These are phyloP conservation scores for Anser brachyrhynchus DNA, from an alignment of 2,113 vertebrate species.

Conservation along the genomic window DNA sequence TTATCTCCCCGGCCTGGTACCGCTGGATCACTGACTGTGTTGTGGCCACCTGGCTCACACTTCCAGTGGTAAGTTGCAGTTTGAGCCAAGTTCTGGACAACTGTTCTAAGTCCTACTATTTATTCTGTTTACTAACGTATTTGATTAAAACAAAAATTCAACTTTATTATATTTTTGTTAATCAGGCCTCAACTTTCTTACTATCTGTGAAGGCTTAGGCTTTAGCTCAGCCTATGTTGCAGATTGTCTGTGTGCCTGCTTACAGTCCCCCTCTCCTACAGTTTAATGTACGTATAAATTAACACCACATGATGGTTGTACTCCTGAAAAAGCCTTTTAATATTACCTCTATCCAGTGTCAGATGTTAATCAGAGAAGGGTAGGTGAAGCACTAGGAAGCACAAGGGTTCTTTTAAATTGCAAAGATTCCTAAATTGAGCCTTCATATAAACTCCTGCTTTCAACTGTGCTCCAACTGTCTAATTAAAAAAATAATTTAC, in stretches of 20 bases:
- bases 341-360: neutral
- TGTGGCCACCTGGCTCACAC: slow-evolving; percentile 94
- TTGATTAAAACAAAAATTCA: neutral
- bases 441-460: neutral
- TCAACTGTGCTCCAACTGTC: neutral
- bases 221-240: neutral
- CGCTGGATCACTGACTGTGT: slow-evolving; percentile 93
- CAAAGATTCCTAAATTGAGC: neutral
- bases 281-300: neutral
- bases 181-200: neutral
- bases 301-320: neutral
- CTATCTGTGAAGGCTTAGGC: neutral
- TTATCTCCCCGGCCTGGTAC: slow-evolving; percentile 91
- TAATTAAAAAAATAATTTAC: neutral
- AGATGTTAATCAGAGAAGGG: neutral
- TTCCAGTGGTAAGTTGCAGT: slow-evolving; percentile 89
- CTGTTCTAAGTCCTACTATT: neutral
- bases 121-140: neutral
- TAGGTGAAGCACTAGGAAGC: neutral
- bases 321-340: neutral
- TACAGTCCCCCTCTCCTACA: neutral
- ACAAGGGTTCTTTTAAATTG: neutral
- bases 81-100: neutral
- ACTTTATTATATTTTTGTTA: neutral
- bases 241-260: neutral